Conservation (phyloP, 2,113 vertebrate species). For the Gavialis gangeticus region DNA sequence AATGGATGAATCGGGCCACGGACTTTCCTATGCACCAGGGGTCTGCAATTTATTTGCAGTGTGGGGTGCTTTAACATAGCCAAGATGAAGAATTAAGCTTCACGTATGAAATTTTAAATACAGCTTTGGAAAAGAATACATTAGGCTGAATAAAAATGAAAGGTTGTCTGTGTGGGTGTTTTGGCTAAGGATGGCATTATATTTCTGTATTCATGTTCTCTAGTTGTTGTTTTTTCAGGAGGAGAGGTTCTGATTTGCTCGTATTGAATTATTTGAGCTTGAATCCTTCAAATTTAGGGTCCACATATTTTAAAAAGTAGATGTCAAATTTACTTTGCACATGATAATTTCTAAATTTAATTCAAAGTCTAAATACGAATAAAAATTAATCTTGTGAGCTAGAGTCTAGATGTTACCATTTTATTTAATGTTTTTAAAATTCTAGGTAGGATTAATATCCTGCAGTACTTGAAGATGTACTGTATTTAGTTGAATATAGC, state of each 20-base stretch:
- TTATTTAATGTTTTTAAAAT: neutral
- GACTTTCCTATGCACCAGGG: no score
- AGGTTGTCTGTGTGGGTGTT: neutral
- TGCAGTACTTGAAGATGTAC: neutral
- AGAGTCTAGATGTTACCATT: neutral
- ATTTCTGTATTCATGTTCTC: neutral
- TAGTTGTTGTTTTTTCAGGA: neutral
- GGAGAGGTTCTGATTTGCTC: neutral
- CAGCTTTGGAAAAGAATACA: neutral
- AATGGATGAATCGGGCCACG: no score
- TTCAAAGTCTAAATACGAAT: neutral
- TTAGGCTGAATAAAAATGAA: neutral
- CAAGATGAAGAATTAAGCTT: neutral
- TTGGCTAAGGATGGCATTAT: neutral
- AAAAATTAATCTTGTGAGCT: neutral
- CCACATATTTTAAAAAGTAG: neutral
- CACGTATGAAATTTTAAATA: neutral
- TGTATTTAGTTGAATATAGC: neutral
- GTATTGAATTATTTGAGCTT: neutral
- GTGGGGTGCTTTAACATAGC: no score
- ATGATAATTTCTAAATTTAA: neutral
- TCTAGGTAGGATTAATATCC: neutral
- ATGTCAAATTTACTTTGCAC: neutral
- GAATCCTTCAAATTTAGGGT: neutral
- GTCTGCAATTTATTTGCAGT: no score